Conservation (phyloP, 2,888 invertebrate species). For the Copidosoma aretas region DNA sequence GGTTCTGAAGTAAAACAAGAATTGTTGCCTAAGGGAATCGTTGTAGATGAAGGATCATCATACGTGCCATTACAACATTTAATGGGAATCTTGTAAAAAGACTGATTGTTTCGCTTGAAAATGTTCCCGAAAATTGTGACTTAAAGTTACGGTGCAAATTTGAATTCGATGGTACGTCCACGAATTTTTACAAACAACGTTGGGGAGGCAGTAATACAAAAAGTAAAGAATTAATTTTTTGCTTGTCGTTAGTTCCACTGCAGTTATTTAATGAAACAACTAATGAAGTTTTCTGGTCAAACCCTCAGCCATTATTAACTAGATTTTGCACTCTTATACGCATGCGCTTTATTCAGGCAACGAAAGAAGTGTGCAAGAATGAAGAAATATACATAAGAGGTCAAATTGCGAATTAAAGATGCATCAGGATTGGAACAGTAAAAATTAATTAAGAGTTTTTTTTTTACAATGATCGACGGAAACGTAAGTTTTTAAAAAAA, state of each 20-base stretch:
- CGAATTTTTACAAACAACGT: background rate
- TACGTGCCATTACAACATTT: too few relatives aligned
- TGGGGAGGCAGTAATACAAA: background rate
- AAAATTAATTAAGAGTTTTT: too few relatives aligned
- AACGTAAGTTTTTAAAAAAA: too few relatives aligned
- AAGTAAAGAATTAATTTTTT: constrained; percentile 1
- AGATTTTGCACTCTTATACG: background rate
- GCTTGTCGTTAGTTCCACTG: background rate
- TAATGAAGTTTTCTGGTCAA: background rate
- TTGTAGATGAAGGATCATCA: too few relatives aligned
- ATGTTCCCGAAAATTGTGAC: constrained; percentile 1
- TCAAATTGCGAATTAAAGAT: background rate
- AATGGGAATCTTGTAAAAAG: background rate
- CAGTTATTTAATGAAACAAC: background rate
- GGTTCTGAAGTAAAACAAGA: too few relatives aligned
- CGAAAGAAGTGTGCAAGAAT: background rate
- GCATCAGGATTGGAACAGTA: too few relatives aligned
- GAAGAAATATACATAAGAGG: background rate
- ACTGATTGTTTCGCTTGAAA: background rate
- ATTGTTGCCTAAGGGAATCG: too few relatives aligned
- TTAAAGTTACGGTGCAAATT: background rate
- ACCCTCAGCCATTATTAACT: background rate
- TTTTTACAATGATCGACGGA: too few relatives aligned
- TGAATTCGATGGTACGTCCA: background rate
- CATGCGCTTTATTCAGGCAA: background rate